phyloP scores from a whole-genome alignment of 2,797 vertebrate species.

The Telmatherina bonti region DNA sequence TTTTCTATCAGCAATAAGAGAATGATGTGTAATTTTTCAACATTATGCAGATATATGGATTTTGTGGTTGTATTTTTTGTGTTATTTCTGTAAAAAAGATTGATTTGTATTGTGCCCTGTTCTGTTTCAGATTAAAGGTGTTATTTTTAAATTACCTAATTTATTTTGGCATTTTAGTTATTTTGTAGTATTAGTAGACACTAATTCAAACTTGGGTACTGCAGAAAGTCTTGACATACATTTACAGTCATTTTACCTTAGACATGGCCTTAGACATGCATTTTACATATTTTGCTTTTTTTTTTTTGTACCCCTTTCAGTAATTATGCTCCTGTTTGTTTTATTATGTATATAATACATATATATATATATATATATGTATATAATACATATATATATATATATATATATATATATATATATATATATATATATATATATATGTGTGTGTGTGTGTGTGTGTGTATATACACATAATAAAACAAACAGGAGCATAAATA shows the following conservation, averaged over 20 bases:
- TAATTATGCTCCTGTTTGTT: background rate
- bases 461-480: too few relatives aligned
- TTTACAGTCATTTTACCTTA: background rate
- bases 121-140: constrained; percentile 1
- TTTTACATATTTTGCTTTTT: too few relatives aligned
- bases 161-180: background rate
- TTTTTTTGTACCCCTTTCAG: background rate
- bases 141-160: background rate
- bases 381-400: too few relatives aligned
- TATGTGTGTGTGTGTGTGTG: too few relatives aligned
- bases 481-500: background rate
- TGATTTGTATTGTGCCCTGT: background rate
- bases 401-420: too few relatives aligned
- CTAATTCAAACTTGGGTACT: background rate
- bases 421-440: too few relatives aligned
- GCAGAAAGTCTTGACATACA: background rate
- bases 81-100: background rate
- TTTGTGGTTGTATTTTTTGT: background rate
- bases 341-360: too few relatives aligned
- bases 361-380: too few relatives aligned
- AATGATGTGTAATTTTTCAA: background rate
- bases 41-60: background rate
- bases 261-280: background rate
- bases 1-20: constrained; percentile 9
- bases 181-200: background rate